These are phyloP conservation scores for Acanthochromis polyacanthus DNA, from an alignment of 2,113 vertebrate genomes.

Conservation along the genomic window DNA sequence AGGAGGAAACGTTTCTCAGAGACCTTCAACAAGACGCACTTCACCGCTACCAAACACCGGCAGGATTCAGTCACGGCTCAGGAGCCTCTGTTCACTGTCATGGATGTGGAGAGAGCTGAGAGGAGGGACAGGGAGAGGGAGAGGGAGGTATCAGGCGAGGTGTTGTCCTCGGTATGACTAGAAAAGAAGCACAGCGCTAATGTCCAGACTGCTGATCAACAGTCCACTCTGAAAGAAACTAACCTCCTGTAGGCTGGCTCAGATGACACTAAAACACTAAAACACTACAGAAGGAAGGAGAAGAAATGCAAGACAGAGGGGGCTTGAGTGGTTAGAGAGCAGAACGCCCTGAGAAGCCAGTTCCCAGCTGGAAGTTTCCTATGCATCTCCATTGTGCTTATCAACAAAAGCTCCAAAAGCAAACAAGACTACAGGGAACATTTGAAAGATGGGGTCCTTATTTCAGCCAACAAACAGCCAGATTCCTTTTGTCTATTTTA, in stretches of 20 bases:
- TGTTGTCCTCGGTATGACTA: conserved; percentile 94
- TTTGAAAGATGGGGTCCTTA: too few relatives aligned
- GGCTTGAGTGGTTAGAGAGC: too few relatives aligned
- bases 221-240: conserved; percentile 59
- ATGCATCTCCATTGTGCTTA: too few relatives aligned
- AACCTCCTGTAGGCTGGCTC: conserved; percentile 39
- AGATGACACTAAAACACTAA: not conserved
- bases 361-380: too few relatives aligned
- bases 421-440: too few relatives aligned
- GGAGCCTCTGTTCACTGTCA: conserved; percentile 86
- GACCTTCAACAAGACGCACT: conserved; percentile 84
- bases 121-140: conserved; percentile 84
- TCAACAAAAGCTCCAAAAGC: too few relatives aligned
- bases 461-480: too few relatives aligned
- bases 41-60: conserved; percentile 85
- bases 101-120: conserved; percentile 87
- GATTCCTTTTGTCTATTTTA: too few relatives aligned
- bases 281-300: not conserved
- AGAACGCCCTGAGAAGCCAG: too few relatives aligned
- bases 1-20: conserved; percentile 81
- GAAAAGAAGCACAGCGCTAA: conserved; percentile 70
- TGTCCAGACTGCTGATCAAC: conserved; percentile 12
- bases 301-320: too few relatives aligned
- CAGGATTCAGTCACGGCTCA: conserved; percentile 88
- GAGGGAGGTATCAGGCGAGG: conserved; percentile 85